A percentile compares a stretch with the other conserved stretches of the same genome.
Conservation (phyloP, 2,113 vertebrate genomes). For the Barbus barbus region DNA sequence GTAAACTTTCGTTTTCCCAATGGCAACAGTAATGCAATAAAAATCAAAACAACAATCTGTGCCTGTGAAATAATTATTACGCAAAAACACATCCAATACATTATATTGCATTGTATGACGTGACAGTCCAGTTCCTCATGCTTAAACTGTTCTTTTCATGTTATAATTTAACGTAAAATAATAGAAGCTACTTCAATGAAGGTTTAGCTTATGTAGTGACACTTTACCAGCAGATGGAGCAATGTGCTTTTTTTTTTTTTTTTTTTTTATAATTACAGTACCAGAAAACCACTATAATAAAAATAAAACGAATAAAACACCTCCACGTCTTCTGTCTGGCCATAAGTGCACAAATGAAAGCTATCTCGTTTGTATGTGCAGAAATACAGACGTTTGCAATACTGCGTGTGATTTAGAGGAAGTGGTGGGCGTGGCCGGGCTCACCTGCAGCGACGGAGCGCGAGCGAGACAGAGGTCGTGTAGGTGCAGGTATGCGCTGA, state of each 20-base stretch:
- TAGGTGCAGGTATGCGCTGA: not conserved
- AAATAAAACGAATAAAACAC: not conserved
- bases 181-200: not conserved
- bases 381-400: not conserved
- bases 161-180: not conserved
- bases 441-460: conserved; percentile 72
- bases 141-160: not conserved
- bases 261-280: not conserved
- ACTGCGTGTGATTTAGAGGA: not conserved
- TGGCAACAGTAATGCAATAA: conserved; percentile 69
- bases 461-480: not conserved
- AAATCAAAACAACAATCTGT: conserved; percentile 56
- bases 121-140: not conserved
- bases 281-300: not conserved
- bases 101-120: not conserved
- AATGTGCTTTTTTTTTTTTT: no score
- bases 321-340: not conserved
- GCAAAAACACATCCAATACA: not conserved
- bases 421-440: conserved; percentile 19
- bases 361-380: not conserved
- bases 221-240: conserved; percentile 35
- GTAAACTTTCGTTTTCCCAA: conserved; percentile 70
- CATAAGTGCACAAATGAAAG: not conserved
- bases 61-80: not conserved
- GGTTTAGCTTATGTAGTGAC: not conserved